Conservation (phyloP, 2,113 vertebrate genomes). For the Ammodramus savannarum region DNA sequence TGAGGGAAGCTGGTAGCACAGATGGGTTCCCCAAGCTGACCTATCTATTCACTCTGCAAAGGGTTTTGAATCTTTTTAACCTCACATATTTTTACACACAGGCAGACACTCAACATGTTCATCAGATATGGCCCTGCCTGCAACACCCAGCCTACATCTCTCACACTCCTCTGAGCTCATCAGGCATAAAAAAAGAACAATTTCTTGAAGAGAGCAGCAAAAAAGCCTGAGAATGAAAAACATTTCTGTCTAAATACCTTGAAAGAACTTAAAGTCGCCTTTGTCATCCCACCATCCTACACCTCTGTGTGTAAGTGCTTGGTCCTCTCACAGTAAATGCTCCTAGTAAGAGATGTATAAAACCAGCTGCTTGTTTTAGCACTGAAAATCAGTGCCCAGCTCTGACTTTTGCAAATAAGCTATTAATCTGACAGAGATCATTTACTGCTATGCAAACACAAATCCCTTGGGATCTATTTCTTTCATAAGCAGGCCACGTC, state of each 20-base stretch:
- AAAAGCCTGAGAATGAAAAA: neutral
- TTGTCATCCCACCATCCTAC: neutral
- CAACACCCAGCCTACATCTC: neutral
- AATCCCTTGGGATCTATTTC: neutral
- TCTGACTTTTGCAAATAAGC: neutral
- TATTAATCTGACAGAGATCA: neutral
- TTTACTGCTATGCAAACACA: neutral
- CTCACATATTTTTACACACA: neutral
- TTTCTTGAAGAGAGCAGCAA: neutral
- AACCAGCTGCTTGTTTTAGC: neutral
- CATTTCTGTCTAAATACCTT: neutral
- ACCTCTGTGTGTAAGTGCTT: neutral
- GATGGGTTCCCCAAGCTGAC: neutral
- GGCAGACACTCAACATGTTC: neutral
- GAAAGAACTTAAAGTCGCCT: neutral
- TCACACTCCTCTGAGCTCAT: neutral
- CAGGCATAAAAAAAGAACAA: neutral
- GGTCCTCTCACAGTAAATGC: neutral
- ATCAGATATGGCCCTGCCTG: neutral
- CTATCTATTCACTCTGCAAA: neutral
- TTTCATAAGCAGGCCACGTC: neutral
- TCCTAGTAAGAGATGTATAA: neutral
- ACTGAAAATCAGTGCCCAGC: neutral
- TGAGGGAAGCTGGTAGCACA: neutral
- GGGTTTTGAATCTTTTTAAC: neutral